Evolutionary conservation across 2,888 invertebrate genomes (phyloP), one percentile per base, ranked within the genome.

Genomic region (Drosophila lutescens): DNA sequence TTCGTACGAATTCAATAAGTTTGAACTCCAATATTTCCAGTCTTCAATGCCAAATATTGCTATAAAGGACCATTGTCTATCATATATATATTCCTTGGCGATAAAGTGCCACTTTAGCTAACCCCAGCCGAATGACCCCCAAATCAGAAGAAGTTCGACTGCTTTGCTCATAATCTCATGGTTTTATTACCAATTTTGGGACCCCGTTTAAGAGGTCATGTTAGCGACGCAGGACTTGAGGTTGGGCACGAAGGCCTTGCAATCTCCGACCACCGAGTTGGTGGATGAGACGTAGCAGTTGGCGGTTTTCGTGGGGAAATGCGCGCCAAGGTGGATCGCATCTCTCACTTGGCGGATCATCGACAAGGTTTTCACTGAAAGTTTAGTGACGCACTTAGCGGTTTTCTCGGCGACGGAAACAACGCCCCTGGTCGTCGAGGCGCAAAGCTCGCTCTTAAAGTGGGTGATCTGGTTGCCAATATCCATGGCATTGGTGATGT

Each of bases 261-360:
- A 86, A 55, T 55, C 30, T 0, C 1, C 7, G 60, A 72, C 56
- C 2, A 86, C 61, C 0, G 12, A 7, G 5, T 58, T 9, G 50
- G 80, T 80, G 46, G 80, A 77, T 6, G 3, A 2, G 12, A 46
- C 2, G n/a, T 56, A 86, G 54, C 80, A 86, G 38, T 47, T 44
- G 67, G 40, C 57, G 5, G 80, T 80, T 4, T 83, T 40, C 9
- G 51, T 1, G 17, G 86, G 86, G 69, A 86, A 32, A 0, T 34
- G 49, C 47, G 23, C 4, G 8, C 69, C 70, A 57, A 60, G 65
- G 3, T 72, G 54, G 4, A 75, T 2, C 2, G 72, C 61, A 0
- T 0, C 2, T 47, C 67, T 75, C 38, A 86, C 55, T 43, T 57
- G 65, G 1, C 54, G 51, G 1, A 80, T 7, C 5, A 26, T 26